Conservation (phyloP, 2,888 invertebrate genomes). For the Sycophila texana region DNA sequence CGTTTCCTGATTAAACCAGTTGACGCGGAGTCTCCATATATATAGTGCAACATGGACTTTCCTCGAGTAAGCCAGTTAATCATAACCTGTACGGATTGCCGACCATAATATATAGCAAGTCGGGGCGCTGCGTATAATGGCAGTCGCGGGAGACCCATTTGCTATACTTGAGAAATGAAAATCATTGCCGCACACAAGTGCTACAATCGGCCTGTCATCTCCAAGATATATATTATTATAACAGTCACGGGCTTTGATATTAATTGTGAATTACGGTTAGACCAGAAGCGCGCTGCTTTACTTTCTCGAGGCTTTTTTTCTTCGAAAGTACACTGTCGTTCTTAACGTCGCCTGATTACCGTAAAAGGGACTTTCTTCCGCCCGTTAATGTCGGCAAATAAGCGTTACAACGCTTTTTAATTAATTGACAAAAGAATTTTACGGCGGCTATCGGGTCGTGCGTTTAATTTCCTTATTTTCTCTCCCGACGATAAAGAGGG, state of each 20-base stretch:
- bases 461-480: neutral
- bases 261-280: conserved; percentile 22
- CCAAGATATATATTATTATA: too few relatives aligned
- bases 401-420: too few relatives aligned
- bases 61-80: conserved; percentile 12
- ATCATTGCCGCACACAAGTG: conserved; percentile 19
- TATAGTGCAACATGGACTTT: neutral
- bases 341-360: too few relatives aligned
- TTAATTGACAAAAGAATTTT: too few relatives aligned
- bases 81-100: conserved; percentile 8
- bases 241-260: conserved; percentile 7
- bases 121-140: neutral
- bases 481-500: neutral
- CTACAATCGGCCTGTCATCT: conserved; percentile 2
- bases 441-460: neutral
- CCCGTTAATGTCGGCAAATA: too few relatives aligned
- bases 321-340: too few relatives aligned
- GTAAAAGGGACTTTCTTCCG: too few relatives aligned
- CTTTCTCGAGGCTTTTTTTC: too few relatives aligned
- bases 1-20: neutral
- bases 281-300: too few relatives aligned
- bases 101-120: neutral
- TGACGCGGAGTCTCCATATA: too few relatives aligned
- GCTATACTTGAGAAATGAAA: conserved; percentile 29
- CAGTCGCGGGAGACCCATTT: conserved; percentile 1